Evolutionary conservation across 2,797 vertebrate species (phyloP), one percentile per base, ranked within the genome.

Genomic region (Heterohyrax brucei): DNA sequence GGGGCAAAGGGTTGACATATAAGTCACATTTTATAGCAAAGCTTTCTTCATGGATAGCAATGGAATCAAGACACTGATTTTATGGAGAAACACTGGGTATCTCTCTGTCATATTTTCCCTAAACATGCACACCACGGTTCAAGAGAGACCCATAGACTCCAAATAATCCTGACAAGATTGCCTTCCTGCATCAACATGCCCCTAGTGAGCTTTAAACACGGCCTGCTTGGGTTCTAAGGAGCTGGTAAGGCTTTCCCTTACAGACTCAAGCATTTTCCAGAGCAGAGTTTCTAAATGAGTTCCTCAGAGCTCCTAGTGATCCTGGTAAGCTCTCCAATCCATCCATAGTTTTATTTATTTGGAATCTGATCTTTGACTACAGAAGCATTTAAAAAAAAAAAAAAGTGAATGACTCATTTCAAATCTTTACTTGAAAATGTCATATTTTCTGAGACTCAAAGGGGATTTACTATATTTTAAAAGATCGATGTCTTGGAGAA

Each of bases 361-460:
- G 72, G 33, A 48, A 89, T 86, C 33, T 92, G 87, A 85, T 91
- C 75, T 89, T 86, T 87, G 44, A 89, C 50, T 89, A 85, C 24
- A 70, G 44, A 93, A 28, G 9, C 22, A 21, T 87, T 96, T 64
- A 30, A 66, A 66, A 72, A 26, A 30, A 50, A 48, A 28, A 50
- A 24, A 30, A 22, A 10, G 10, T 30, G 33, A 94, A 61, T 89
- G 56, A 75, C 28, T 96, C 66, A 92, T 93, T 91, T 96, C 59
- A 97, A 97, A 95, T 95, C 95, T 93, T 82, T 85, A 89, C 68
- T 97, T 95, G 64, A 68, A 96, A 94, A 93, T 89, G 93, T 95
- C 91, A 95, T 91, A 91, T 91, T 95, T 95, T 87, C 87, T 96
- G 93, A 89, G 72, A 93, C 68, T 92, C 94, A 82, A n/a, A 19